These are phyloP conservation scores for Poecilobothrus nobilitatus DNA, from an alignment of 2,888 invertebrate genomes.

Conservation along the genomic window DNA sequence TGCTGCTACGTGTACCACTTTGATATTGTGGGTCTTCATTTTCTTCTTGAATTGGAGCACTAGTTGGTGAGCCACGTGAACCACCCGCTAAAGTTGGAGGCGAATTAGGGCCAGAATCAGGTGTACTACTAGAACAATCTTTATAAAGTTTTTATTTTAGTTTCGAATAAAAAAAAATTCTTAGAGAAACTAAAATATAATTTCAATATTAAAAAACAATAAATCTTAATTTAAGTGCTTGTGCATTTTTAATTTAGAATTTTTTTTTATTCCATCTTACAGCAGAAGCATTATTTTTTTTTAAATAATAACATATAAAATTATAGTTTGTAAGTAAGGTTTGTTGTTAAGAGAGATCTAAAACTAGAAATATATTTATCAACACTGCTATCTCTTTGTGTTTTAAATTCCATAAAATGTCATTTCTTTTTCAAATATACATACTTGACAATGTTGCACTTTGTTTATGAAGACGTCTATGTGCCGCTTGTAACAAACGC, in stretches of 20 bases:
- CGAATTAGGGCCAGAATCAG: constrained; percentile 68
- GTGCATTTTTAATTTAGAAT: too few species aligned
- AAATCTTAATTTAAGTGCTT: neutral
- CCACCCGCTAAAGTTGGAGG: constrained; percentile 53
- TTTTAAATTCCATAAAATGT: too few species aligned
- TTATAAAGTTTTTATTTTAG: neutral
- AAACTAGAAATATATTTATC: too few species aligned
- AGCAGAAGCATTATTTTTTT: too few species aligned
- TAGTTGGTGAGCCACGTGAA: constrained; percentile 57
- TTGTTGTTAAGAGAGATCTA: too few species aligned
- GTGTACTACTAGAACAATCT: constrained; percentile 54
- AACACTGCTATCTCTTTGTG: too few species aligned
- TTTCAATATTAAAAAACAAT: too few species aligned
- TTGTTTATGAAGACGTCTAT: constrained; percentile 45
- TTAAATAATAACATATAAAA: too few species aligned
- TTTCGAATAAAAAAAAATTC: neutral
- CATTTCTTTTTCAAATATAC: constrained; percentile 22
- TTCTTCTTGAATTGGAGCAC: constrained; percentile 73
- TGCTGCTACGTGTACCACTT: constrained; percentile 57
- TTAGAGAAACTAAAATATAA: neutral
- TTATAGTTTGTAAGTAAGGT: too few species aligned
- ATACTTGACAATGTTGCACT: constrained; percentile 44
- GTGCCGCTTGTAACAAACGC: constrained; percentile 58
- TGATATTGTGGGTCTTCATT: constrained; percentile 61
- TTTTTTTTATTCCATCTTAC: too few species aligned